Conservation (phyloP, 2,888 invertebrate genomes). For the Acronicta aceris region DNA sequence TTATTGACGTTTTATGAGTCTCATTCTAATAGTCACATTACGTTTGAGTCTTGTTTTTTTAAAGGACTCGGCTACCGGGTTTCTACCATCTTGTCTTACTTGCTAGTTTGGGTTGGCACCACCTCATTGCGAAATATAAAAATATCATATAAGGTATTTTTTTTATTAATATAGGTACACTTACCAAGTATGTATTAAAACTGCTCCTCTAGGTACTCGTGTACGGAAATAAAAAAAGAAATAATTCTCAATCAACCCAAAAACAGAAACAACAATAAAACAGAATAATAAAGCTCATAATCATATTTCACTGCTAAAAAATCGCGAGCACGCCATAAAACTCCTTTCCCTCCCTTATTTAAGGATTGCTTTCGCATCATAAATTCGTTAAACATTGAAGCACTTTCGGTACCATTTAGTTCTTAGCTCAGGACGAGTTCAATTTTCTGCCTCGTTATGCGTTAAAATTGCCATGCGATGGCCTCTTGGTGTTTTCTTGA, state of each 20-base stretch:
- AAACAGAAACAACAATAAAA: constrained; percentile 37
- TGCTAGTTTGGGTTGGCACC: no score
- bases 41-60: no score
- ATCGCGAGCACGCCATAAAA: constrained; percentile 62
- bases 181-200: background rate
- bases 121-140: no score
- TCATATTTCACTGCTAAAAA: constrained; percentile 50
- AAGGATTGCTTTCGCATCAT: constrained; percentile 72
- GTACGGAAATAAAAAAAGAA: constrained; percentile 2
- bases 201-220: background rate
- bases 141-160: no score
- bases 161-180: no score
- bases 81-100: no score
- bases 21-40: no score
- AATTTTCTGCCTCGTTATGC: constrained; percentile 77
- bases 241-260: constrained; percentile 1
- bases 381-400: constrained; percentile 71
- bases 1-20: no score
- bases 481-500: constrained; percentile 63
- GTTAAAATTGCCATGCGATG: constrained; percentile 68
- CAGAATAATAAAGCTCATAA: constrained; percentile 33
- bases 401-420: constrained; percentile 69
- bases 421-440: constrained; percentile 59
- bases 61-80: no score
- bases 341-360: constrained; percentile 69